phyloP scores from a whole-genome alignment of 2,888 invertebrate genomes.

The Phrixothrix hirtus region DNA sequence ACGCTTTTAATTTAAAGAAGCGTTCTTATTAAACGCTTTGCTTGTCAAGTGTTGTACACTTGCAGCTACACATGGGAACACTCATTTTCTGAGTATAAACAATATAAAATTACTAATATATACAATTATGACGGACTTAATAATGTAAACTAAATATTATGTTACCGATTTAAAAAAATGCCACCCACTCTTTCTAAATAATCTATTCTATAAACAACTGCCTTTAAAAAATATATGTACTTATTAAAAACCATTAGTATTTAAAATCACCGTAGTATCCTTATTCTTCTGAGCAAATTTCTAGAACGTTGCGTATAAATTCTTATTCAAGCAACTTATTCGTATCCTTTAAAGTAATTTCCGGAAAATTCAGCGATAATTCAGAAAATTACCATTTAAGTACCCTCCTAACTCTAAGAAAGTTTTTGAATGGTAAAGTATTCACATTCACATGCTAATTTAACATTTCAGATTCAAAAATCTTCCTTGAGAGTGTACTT shows the following conservation, averaged over 20 bases:
- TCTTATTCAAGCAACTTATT: constrained; percentile 19
- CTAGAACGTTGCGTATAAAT: constrained; percentile 3
- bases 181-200: constrained; percentile 32
- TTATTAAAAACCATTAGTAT: no score
- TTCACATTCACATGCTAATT: constrained; percentile 29
- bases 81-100: constrained; percentile 37
- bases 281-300: constrained; percentile 3
- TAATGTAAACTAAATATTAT: constrained; percentile 38
- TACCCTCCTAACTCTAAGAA: constrained; percentile 19
- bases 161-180: constrained; percentile 30
- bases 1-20: constrained; percentile 3
- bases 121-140: constrained; percentile 38
- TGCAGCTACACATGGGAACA: constrained; percentile 34
- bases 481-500: background rate
- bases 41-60: constrained; percentile 29
- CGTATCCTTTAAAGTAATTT: constrained; percentile 27
- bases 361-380: constrained; percentile 32
- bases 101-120: constrained; percentile 39
- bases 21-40: constrained; percentile 9
- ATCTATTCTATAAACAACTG: no score
- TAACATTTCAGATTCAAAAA: constrained; percentile 19
- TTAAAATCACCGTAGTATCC: no score
- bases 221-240: no score
- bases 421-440: constrained; percentile 28
- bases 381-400: constrained; percentile 35